Evolutionary conservation across 2,113 vertebrate genomes (phyloP), one percentile per base, ranked within the genome.

Genomic region (Sinocyclocheilus maitianheensis): DNA sequence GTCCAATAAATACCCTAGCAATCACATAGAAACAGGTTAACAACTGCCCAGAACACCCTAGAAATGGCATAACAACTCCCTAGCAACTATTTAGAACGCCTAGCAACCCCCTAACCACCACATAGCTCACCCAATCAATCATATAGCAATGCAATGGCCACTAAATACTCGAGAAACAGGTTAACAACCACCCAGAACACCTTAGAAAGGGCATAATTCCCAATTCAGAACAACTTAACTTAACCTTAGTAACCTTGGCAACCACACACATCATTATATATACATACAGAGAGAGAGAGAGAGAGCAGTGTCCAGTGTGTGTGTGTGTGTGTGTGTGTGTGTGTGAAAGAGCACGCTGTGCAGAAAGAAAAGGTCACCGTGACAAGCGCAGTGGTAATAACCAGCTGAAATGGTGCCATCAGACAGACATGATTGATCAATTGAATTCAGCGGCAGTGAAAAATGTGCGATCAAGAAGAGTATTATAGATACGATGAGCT

Each of bases 351-450:
- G 20, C 20, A 0, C 2, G 4, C 77, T 81, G 82, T 80, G 84
- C 91, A 91, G 93, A 92, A 95, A 94, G 94, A 92, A 96, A 97
- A 96, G 96, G 96, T 97, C 97, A 97, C 95, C 87, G 94, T 94
- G 95, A 94, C 92, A 95, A 93, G 90, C 92, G 91, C 92, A 96
- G 94, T 93, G 95, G 96, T 96, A 96, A 97, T 98, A 99, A 97
- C 97, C 43, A 96, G 96, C 96, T 96, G 96, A 97, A 98, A 97
- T 97, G 97, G 97, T 96, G 96, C 96, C 95, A 97, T 98, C 96
- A 97, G 96, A 95, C 96, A 95, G 96, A 98, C 97, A 98, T 97
- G 97, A 99, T 97, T 98, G 98, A 99, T 99, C 98, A 98, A 99
- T 97, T 97, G 97, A 99, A 98, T 99, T 99, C 97, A 95, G 95